Conservation (phyloP, 2,113 vertebrate species). For the Eulemur rufifrons region DNA sequence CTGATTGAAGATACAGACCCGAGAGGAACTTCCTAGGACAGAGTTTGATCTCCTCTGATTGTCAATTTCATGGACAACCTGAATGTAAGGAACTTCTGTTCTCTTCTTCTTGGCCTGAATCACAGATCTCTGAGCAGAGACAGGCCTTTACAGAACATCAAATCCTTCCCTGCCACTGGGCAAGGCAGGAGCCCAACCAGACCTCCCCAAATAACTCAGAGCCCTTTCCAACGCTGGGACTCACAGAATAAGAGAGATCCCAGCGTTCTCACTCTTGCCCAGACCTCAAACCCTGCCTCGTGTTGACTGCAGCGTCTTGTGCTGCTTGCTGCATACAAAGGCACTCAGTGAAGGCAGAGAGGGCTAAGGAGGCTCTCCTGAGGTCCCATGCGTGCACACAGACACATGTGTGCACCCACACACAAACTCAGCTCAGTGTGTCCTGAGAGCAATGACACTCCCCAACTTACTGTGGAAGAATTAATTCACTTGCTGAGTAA, state of each 20-base stretch:
- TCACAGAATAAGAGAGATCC: neutral
- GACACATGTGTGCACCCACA: too few relatives aligned
- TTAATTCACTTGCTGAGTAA: neutral
- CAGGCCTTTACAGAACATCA: neutral
- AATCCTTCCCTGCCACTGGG: neutral
- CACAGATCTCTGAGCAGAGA: neutral
- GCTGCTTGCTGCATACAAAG: neutral
- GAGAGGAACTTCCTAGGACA: neutral
- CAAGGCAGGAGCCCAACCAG: neutral
- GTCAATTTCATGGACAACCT: neutral
- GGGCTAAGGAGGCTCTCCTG: neutral
- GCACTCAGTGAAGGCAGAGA: neutral
- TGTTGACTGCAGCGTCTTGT: neutral
- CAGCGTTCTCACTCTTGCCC: neutral
- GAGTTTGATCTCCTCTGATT: neutral
- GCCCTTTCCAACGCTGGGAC: neutral
- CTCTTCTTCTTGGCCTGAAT: neutral
- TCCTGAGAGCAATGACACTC: neutral
- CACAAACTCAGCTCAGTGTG: rapidly evolving
- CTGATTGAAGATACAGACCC: neutral
- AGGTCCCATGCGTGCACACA: neutral
- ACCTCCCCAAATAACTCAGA: neutral
- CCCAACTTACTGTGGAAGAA: neutral
- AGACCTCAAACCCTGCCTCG: neutral
- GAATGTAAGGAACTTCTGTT: neutral